phyloP scores from a whole-genome alignment of 2,888 invertebrate genomes.

The Pandemis cinnamomeana region DNA sequence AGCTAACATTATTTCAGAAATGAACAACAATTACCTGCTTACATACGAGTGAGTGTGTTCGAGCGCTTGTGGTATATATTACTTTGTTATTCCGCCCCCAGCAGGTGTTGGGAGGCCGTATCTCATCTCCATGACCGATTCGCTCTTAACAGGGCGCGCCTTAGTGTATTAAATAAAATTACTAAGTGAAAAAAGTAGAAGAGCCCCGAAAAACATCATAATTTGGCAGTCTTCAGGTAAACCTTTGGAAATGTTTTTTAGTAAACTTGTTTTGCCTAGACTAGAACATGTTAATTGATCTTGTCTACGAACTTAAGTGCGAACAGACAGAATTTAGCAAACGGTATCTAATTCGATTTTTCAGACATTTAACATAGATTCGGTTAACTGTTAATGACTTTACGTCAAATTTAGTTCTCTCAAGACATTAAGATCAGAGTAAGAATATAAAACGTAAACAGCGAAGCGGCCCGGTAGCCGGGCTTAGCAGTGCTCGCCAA shows the following conservation, averaged over 20 bases:
- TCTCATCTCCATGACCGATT: slow-evolving; percentile 31
- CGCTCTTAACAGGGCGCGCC: slow-evolving; percentile 15
- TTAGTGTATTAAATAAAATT: slow-evolving; percentile 16
- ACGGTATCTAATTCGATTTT: background rate
- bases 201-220: background rate
- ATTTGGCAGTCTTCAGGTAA: background rate
- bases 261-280: slow-evolving; percentile 3
- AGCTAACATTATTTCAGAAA: slow-evolving; percentile 48
- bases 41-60: slow-evolving; percentile 43
- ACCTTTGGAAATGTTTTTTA: background rate
- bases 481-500: slow-evolving; percentile 48
- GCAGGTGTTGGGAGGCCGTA: slow-evolving; percentile 34
- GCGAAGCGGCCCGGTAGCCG: slow-evolving; percentile 43
- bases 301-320: slow-evolving; percentile 4
- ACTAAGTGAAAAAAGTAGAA: background rate
- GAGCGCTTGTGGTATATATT: slow-evolving; percentile 34
- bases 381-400: slow-evolving; percentile 6
- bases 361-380: slow-evolving; percentile 9
- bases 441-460: slow-evolving; percentile 57
- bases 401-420: slow-evolving; percentile 37
- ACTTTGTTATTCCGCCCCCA: slow-evolving; percentile 37
- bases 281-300: slow-evolving; percentile 2
- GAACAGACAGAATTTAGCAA: slow-evolving; percentile 16
- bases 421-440: slow-evolving; percentile 49
- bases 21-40: slow-evolving; percentile 49